These are phyloP conservation scores for Pristionchus mayeri DNA, from an alignment of 2,888 invertebrate species.

Conservation along the genomic window DNA sequence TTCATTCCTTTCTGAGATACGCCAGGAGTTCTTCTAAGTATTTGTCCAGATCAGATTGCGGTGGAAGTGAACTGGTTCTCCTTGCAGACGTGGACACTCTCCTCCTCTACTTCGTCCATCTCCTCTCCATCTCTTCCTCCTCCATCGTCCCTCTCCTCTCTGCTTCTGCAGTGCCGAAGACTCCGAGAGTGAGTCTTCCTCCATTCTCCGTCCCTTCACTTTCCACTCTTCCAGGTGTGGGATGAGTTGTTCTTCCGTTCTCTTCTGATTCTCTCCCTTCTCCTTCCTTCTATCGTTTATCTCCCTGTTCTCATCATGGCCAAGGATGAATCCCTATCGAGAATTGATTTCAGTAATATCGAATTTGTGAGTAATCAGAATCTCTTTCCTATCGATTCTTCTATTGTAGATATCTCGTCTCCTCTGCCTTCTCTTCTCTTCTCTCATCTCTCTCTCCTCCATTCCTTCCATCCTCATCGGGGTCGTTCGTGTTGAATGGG, in stretches of 20 bases:
- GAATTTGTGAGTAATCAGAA: not conserved
- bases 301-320: not conserved
- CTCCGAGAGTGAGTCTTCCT: not conserved
- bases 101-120: slow-evolving; percentile 4
- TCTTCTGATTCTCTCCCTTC: slow-evolving; percentile 1
- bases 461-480: not conserved
- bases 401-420: not conserved
- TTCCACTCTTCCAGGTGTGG: not conserved
- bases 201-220: not conserved
- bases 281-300: not conserved
- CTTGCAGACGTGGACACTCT: not conserved
- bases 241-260: not conserved
- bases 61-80: too few species aligned
- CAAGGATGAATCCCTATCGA: not conserved
- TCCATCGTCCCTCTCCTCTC: not conserved
- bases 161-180: not conserved
- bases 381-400: not conserved
- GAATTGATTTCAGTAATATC: not conserved
- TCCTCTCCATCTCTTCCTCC: slow-evolving; percentile 9
- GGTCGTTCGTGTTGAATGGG: not conserved
- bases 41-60: too few species aligned
- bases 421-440: not conserved
- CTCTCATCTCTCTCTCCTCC: not conserved
- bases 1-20: not conserved
- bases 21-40: not conserved